These are phyloP conservation scores for Callopanchax toddi DNA, from an alignment of 2,113 vertebrate genomes.

Conservation along the genomic window DNA sequence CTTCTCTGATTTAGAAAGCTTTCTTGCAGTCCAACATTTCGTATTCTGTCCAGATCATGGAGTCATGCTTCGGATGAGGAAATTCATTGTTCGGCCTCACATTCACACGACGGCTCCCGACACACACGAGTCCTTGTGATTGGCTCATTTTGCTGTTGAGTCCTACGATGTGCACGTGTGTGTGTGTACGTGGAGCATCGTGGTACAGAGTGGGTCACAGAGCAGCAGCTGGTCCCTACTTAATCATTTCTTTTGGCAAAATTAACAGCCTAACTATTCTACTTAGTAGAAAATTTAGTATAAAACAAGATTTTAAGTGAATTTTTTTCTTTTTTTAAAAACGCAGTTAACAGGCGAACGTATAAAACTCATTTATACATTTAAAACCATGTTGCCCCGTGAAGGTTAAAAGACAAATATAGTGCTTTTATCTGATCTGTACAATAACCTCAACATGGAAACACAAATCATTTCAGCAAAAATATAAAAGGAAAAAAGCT, in stretches of 20 bases:
- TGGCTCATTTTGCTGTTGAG: constrained; percentile 2
- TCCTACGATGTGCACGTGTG: constrained; percentile 1
- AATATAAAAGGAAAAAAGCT: constrained; percentile 72
- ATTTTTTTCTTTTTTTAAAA: constrained; percentile 21
- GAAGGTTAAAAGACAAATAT: constrained; percentile 78
- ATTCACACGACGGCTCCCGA: constrained; percentile 29
- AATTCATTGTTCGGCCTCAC: constrained; percentile 24
- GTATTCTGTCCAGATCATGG: constrained; percentile 34
- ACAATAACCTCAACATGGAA: constrained; percentile 71
- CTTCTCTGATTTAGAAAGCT: constrained; percentile 34
- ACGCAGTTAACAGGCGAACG: constrained; percentile 85
- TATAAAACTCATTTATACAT: constrained; percentile 87
- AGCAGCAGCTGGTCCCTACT: constrained; percentile 39
- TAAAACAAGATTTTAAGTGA: constrained; percentile 74
- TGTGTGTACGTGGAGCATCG: constrained; percentile 20
- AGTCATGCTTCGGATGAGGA: constrained; percentile 20
- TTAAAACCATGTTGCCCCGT: constrained; percentile 80
- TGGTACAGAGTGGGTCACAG: constrained; percentile 31
- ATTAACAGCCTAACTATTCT: constrained; percentile 78
- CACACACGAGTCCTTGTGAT: constrained; percentile 9
- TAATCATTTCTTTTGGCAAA: constrained; percentile 60
- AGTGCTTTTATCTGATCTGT: constrained; percentile 81
- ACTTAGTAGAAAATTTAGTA: constrained; percentile 86
- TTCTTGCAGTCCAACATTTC: constrained; percentile 37
- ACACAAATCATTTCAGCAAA: constrained; percentile 65